These are phyloP conservation scores for Lathamus discolor DNA, from an alignment of 2,113 vertebrate genomes.

Conservation along the genomic window DNA sequence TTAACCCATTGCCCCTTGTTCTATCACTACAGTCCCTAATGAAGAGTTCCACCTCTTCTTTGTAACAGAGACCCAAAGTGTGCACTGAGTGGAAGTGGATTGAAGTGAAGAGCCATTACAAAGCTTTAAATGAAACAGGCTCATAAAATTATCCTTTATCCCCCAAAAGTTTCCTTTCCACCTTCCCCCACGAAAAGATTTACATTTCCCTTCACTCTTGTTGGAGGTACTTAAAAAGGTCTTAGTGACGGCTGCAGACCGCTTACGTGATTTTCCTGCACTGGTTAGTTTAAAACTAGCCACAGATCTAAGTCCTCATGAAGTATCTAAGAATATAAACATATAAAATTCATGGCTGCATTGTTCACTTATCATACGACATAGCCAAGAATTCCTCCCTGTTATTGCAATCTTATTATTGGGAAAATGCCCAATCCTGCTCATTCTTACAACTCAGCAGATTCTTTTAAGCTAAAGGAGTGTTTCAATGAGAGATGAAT, in stretches of 20 bases:
- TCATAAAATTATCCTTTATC: neutral
- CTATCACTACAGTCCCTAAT: too few relatives aligned
- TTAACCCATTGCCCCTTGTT: too few relatives aligned
- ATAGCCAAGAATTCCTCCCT: conserved; percentile 26
- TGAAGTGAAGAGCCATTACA: neutral
- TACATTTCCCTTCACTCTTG: neutral
- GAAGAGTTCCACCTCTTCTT: neutral
- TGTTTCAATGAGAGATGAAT: conserved; percentile 19
- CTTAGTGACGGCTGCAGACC: neutral
- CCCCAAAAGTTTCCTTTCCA: neutral
- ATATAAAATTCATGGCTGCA: neutral
- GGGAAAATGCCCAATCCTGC: conserved; percentile 19
- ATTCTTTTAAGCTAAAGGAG: conserved; percentile 29
- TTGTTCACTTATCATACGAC: conserved; percentile 1
- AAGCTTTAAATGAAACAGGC: neutral
- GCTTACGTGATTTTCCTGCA: neutral
- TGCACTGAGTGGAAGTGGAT: neutral
- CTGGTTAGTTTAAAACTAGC: neutral
- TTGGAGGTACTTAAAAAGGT: neutral
- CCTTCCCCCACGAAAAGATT: neutral
- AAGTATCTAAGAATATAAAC: neutral
- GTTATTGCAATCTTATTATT: conserved; percentile 40
- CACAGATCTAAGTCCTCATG: neutral
- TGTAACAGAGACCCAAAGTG: neutral
- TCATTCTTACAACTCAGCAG: conserved; percentile 44